These are phyloP conservation scores for Rhinichthys klamathensis DNA, from an alignment of 2,113 vertebrate species.

Conservation along the genomic window DNA sequence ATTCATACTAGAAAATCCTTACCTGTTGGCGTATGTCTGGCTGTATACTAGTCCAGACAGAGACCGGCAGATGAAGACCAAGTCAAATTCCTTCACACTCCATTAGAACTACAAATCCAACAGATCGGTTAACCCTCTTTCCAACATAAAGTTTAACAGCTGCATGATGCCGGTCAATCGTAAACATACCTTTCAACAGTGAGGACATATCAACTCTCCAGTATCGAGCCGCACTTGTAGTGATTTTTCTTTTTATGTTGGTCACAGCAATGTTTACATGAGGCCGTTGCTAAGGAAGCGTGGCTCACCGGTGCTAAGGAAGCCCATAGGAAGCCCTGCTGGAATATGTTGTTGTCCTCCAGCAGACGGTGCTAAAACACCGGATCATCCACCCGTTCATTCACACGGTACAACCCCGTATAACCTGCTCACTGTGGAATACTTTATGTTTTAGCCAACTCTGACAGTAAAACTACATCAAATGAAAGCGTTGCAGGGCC, in stretches of 20 bases:
- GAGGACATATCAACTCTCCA: neutral
- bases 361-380: constrained; percentile 62
- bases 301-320: constrained; percentile 68
- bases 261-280: constrained; percentile 48
- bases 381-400: neutral
- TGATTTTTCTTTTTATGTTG: neutral
- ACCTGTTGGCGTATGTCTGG: neutral
- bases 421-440: too few relatives aligned
- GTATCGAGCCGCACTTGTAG: constrained; percentile 6
- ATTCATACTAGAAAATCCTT: neutral
- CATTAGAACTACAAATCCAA: neutral
- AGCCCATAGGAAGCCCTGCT: constrained; percentile 65
- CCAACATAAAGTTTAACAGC: neutral
- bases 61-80: neutral
- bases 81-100: constrained; percentile 39
- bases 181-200: neutral
- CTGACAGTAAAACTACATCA: neutral
- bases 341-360: constrained; percentile 45
- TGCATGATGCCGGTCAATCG: neutral
- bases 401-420: too few relatives aligned
- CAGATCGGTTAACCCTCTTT: neutral
- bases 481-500: neutral
- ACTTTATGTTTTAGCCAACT: neutral
- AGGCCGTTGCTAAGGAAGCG: constrained; percentile 60
- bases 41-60: neutral